Evolutionary conservation across 2,113 vertebrate species (phyloP).

Genomic region (Eleginops maclovinus): DNA sequence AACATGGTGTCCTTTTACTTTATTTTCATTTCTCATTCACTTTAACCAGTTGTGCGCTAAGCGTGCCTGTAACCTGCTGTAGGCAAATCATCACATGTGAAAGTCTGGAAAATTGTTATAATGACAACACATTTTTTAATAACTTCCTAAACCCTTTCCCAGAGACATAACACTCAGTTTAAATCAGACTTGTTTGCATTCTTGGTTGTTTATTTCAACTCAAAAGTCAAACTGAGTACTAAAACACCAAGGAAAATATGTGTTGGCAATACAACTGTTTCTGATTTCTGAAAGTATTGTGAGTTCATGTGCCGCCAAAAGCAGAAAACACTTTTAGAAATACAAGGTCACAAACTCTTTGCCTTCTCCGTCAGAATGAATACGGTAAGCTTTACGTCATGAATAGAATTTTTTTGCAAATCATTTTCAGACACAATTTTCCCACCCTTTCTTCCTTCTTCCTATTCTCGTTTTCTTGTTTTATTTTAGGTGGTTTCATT

Average conservation of each 20-base stretch:
- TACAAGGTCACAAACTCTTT: background rate
- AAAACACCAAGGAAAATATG: no score
- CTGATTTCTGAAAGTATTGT: no score
- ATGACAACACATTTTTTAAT: background rate
- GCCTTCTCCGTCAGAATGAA: background rate
- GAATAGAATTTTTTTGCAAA: background rate
- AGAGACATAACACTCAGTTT: background rate
- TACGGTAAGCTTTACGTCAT: background rate
- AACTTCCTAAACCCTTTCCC: background rate
- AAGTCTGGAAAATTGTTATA: background rate
- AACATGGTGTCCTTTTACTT: background rate
- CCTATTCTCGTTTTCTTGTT: background rate
- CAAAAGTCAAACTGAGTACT: no score
- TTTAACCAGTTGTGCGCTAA: background rate
- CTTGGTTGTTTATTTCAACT: background rate
- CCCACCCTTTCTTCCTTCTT: background rate
- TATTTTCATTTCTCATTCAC: background rate
- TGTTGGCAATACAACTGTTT: no score
- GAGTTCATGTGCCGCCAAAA: no score
- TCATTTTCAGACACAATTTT: no score
- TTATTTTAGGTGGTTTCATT: slow-evolving; percentile 1
- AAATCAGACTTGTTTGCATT: background rate
- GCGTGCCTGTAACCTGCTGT: background rate
- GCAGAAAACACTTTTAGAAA: no score
- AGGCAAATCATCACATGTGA: background rate